These are phyloP conservation scores for Chaetorhynchus papuensis DNA, from an alignment of 2,113 vertebrate species.

Conservation along the genomic window DNA sequence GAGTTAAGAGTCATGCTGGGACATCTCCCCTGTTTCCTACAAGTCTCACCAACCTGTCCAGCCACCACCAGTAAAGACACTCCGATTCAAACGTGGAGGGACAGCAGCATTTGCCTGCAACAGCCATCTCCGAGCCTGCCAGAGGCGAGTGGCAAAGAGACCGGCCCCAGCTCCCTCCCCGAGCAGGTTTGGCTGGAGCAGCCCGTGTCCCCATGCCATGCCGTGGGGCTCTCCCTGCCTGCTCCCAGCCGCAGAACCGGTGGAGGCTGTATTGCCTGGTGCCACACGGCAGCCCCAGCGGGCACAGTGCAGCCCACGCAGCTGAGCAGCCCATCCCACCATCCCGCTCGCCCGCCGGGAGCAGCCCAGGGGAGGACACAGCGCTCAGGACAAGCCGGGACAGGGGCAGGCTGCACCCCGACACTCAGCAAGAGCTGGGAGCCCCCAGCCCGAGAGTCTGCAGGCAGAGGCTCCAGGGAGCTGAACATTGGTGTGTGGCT, in stretches of 20 bases:
- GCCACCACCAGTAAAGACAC: not conserved
- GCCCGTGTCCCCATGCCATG: not conserved
- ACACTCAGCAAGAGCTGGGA: not conserved
- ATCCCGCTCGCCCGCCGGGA: fast-evolving
- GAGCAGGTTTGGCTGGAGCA: not conserved
- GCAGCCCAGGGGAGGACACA: not conserved
- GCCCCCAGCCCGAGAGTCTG: not conserved
- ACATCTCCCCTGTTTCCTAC: not conserved
- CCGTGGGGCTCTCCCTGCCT: not conserved
- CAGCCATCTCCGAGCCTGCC: not conserved
- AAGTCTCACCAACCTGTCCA: not conserved
- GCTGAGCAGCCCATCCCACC: not conserved
- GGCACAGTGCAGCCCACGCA: not conserved
- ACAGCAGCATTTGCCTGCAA: not conserved
- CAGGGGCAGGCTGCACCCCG: not conserved
- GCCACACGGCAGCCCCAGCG: not conserved
- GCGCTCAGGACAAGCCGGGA: not conserved
- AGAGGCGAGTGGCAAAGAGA: not conserved
- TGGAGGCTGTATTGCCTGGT: constrained; percentile 6
- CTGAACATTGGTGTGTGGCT: fast-evolving
- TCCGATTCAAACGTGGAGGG: fast-evolving
- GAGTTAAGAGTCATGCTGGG: not conserved
- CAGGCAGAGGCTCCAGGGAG: not conserved
- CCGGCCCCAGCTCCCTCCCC: not conserved
- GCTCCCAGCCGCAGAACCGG: constrained; percentile 32